Conservation (phyloP, 2,113 vertebrate genomes). For the Lepus americanus region DNA sequence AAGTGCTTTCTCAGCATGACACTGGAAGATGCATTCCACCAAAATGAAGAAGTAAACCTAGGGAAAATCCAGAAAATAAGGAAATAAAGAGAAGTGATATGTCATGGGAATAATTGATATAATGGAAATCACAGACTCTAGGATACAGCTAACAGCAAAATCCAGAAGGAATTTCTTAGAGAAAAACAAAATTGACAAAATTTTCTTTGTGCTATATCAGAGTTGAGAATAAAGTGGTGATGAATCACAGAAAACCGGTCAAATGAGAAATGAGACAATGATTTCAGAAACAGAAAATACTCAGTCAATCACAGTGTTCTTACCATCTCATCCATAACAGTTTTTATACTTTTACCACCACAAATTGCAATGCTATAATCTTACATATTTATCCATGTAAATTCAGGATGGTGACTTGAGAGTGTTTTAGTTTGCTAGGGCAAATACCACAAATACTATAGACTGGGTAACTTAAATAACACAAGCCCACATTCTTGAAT, state of each 20-base stretch:
- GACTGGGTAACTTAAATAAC: not conserved
- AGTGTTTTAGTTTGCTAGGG: not conserved
- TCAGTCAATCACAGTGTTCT: not conserved
- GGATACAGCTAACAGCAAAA: not conserved
- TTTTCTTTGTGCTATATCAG: not conserved
- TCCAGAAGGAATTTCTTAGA: constrained; percentile 1
- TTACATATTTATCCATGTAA: not conserved
- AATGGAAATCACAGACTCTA: not conserved
- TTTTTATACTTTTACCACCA: constrained; percentile 10
- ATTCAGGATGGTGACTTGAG: not conserved
- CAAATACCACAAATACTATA: not conserved
- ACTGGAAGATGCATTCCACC: not conserved
- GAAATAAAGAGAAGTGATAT: not conserved
- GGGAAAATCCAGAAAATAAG: not conserved
- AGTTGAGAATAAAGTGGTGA: not conserved
- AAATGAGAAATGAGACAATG: not conserved
- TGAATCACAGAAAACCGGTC: not conserved
- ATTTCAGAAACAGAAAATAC: not conserved
- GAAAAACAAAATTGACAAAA: not conserved
- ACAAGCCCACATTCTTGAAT: not conserved
- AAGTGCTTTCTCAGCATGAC: not conserved
- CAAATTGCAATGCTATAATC: not conserved
- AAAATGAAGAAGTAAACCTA: not conserved
- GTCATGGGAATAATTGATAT: no score
- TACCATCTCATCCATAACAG: not conserved